Base-by-base conservation (phyloP, 2,888 invertebrate genomes). In the Megamerina dolium region DNA sequence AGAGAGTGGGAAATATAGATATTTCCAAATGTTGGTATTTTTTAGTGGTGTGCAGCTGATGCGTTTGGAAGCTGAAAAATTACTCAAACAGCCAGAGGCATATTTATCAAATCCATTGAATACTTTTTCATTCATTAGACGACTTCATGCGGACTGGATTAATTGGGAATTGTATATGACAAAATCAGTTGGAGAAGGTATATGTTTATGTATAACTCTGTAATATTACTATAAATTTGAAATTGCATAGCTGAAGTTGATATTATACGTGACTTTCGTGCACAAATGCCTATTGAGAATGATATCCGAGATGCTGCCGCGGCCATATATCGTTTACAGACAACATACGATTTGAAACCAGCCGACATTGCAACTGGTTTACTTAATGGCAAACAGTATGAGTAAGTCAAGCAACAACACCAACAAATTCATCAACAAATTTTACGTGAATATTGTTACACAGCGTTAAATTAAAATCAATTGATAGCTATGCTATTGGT, bases 231-330 rank as follows among this genome's bases (percentile, higher is more conserved):
- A 26, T 18, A 1, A 21, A 43, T 19, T 26, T 14, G 6, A 10
- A 16, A 23, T 31, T 9, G 8, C 2, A 19, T 19, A 48, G 48
- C 20, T 4, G 26, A 48, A 26, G 26, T 40, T 2, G 46, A 55
- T 4, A 45, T 36, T 2, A 9, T 63, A 3, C 48, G 53, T 2
- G 37, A 41, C 10, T 38, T 49, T 1, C 51, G 54, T 8, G 8
- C 37, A 1, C 35, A 54, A 4, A 41, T 61, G 68, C 95, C 95
- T 0, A 83, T 83, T 0, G 78, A 85, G 45, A 94, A 94, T 63
- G 97, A 97, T 70, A 72, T 96, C 46, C 83, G 83, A 50, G 97
- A 96, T 1, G 95, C 95, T 9, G 94, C 93, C 3, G 83, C 83
- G 30, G 96, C 95, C 4, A 75, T 97, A 34, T 84, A 90, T 49